Percentiles rank a stretch among this genome's conserved stretches.
Evolutionary conservation across 2,797 vertebrate genomes (phyloP).

Genomic region (Heterohyrax brucei): DNA sequence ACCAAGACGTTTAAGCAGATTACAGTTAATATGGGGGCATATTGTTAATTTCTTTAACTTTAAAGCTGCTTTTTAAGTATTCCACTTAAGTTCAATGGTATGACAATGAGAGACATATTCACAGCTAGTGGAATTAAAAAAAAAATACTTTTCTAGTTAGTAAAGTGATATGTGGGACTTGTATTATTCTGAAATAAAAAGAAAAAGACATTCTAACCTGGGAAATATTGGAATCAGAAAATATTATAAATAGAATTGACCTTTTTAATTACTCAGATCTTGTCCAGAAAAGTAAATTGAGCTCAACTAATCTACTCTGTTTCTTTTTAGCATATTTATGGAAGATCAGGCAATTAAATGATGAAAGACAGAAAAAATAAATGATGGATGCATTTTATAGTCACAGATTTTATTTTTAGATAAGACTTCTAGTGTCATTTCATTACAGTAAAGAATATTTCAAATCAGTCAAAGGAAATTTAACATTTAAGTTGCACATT

Average conservation of each 20-base stretch:
- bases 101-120: constrained; percentile 64
- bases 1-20: constrained; percentile 69
- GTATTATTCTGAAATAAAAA: constrained; percentile 83
- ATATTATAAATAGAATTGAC: constrained; percentile 86
- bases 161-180: constrained; percentile 78
- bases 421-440: constrained; percentile 84
- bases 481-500: constrained; percentile 74
- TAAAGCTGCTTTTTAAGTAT: constrained; percentile 75
- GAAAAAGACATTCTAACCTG: constrained; percentile 79
- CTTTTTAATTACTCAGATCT: constrained; percentile 89
- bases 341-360: constrained; percentile 88
- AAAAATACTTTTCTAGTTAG: constrained; percentile 75
- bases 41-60: constrained; percentile 82
- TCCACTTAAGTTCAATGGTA: constrained; percentile 71
- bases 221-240: constrained; percentile 86
- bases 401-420: constrained; percentile 87
- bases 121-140: constrained; percentile 67
- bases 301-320: constrained; percentile 85
- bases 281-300: constrained; percentile 88
- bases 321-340: constrained; percentile 88
- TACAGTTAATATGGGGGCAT: constrained; percentile 68
- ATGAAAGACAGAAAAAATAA: constrained; percentile 86
- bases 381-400: constrained; percentile 86
- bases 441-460: constrained; percentile 82
- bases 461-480: constrained; percentile 73